phyloP scores from a whole-genome alignment of 2,797 vertebrate genomes.

The Anas bahamensis region DNA sequence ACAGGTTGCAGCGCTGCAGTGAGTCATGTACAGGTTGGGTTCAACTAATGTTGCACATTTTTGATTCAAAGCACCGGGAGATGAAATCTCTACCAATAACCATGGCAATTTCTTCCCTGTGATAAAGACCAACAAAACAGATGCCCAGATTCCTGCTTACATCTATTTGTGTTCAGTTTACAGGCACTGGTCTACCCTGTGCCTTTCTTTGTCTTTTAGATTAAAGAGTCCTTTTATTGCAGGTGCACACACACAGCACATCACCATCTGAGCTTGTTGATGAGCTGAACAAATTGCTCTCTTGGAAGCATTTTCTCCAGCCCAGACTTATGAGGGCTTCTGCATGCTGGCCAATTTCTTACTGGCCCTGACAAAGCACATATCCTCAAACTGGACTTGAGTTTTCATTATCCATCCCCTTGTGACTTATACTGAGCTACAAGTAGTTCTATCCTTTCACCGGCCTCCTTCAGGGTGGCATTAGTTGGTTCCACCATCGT shows the following conservation, averaged over 20 bases:
- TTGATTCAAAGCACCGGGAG: neutral
- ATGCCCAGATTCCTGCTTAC: neutral
- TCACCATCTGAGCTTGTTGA: neutral
- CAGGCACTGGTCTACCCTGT: neutral
- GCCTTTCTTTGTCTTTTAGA: neutral
- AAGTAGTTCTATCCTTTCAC: neutral
- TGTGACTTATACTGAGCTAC: neutral
- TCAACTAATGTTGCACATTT: neutral
- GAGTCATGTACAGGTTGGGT: accelerated
- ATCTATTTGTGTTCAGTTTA: neutral
- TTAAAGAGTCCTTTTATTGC: neutral
- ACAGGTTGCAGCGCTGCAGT: neutral
- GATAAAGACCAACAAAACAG: neutral
- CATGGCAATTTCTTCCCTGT: neutral
- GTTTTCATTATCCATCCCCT: neutral
- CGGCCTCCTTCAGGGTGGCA: neutral
- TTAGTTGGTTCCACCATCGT: neutral
- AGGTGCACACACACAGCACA: neutral
- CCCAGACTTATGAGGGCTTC: neutral
- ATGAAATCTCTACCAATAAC: neutral
- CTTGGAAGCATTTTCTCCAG: slow-evolving; percentile 20
- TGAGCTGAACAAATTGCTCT: slow-evolving; percentile 25
- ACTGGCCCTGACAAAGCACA: neutral
- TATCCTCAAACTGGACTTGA: neutral
- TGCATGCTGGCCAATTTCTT: neutral